Conservation (phyloP, 2,113 vertebrate species). For the Nematolebias whitei region DNA sequence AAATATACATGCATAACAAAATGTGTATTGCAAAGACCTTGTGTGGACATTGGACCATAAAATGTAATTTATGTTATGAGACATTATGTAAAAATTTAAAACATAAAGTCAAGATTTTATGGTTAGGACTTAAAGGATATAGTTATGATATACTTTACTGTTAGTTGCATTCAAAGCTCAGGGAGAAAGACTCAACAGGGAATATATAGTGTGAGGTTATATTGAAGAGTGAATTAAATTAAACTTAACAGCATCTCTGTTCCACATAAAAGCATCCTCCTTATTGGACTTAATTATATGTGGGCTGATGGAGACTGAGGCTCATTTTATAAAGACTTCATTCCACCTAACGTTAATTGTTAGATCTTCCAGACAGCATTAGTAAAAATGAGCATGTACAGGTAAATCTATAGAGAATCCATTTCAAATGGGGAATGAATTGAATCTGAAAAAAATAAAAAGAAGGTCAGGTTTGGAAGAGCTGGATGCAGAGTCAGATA, state of each 20-base stretch:
- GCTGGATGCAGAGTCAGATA: constrained; percentile 45
- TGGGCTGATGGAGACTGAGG: constrained; percentile 20
- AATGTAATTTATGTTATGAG: background rate
- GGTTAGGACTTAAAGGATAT: background rate
- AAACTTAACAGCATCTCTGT: constrained; percentile 19
- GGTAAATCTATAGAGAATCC: constrained; percentile 34
- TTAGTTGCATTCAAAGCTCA: constrained; percentile 9
- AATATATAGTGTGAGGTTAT: constrained; percentile 11
- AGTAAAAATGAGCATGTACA: constrained; percentile 31
- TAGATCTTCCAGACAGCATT: constrained; percentile 11
- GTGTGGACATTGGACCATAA: background rate
- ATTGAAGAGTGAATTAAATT: constrained; percentile 32
- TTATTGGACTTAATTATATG: constrained; percentile 38
- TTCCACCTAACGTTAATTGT: constrained; percentile 21
- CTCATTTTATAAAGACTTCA: constrained; percentile 22
- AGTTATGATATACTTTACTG: background rate
- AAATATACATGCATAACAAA: no score
- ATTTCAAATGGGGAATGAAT: constrained; percentile 33
- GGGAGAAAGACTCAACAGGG: constrained; percentile 2
- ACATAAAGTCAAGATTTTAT: background rate
- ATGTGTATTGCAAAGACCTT: no score
- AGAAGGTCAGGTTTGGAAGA: constrained; percentile 37
- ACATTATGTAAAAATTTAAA: background rate
- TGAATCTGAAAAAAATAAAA: constrained; percentile 24
- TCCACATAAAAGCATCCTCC: constrained; percentile 29